These are phyloP conservation scores for Equus quagga DNA, from an alignment of 2,113 vertebrate genomes.

Conservation along the genomic window DNA sequence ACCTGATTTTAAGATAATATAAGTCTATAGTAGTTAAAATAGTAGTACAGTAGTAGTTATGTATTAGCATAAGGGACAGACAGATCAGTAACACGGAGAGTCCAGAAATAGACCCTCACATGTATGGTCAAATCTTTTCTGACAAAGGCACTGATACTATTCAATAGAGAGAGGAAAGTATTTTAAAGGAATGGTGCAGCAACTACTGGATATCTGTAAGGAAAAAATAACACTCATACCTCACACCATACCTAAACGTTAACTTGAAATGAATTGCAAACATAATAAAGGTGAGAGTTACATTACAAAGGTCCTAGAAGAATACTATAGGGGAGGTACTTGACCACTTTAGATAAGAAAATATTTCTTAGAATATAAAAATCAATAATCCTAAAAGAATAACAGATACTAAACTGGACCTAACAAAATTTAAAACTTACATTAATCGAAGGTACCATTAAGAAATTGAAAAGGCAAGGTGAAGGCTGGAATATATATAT, in stretches of 20 bases:
- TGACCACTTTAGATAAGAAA: not conserved
- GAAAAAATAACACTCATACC: not conserved
- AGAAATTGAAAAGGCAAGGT: not conserved
- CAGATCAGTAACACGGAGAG: not conserved
- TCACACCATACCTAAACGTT: not conserved
- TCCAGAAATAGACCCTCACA: not conserved
- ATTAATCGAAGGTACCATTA: not conserved
- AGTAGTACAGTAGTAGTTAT: not conserved
- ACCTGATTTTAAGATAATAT: not conserved
- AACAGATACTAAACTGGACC: not conserved
- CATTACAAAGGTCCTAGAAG: not conserved
- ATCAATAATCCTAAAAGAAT: not conserved
- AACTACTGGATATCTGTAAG: not conserved
- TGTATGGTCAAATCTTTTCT: not conserved
- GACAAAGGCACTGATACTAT: not conserved
- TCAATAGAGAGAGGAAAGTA: not conserved
- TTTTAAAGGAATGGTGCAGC: not conserved
- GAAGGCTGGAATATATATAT: not conserved
- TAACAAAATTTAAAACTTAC: not conserved
- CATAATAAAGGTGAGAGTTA: not conserved
- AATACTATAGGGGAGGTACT: not conserved
- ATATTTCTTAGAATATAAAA: not conserved
- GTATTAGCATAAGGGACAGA: not conserved
- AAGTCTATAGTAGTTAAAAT: not conserved
- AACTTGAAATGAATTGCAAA: not conserved